Conservation (phyloP, 2,797 vertebrate genomes). For the Molossus alvarezi region DNA sequence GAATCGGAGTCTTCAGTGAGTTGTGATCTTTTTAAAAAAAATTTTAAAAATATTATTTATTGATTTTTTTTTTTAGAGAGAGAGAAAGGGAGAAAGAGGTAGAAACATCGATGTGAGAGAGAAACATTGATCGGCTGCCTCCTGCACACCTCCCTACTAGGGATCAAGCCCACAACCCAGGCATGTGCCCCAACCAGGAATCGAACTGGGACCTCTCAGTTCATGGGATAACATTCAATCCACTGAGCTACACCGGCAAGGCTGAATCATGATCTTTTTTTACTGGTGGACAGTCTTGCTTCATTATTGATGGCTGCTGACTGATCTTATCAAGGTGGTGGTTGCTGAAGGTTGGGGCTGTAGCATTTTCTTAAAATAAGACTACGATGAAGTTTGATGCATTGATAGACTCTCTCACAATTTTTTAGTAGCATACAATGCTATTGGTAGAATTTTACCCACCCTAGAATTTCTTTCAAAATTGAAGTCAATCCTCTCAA, state of each 20-base stretch:
- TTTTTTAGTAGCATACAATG: not conserved
- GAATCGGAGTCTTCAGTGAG: not conserved
- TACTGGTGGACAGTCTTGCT: not conserved
- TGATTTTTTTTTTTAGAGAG: no score
- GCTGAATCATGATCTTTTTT: no score
- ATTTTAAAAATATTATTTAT: no score
- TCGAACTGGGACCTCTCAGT: no score
- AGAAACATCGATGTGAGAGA: no score
- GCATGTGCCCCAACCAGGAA: no score
- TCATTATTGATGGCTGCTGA: not conserved
- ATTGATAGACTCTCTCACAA: not conserved
- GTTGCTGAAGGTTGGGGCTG: not conserved
- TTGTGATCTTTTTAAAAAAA: not conserved
- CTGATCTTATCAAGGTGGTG: not conserved
- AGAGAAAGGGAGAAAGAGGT: no score
- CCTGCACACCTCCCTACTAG: no score
- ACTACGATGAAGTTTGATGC: not conserved
- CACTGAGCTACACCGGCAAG: no score
- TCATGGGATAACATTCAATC: no score
- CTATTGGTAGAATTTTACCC: not conserved
- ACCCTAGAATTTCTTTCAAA: not conserved
- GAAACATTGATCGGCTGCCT: no score
- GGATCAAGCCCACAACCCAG: no score
- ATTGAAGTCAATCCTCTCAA: not conserved
- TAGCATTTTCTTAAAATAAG: not conserved